phyloP scores from a whole-genome alignment of 2,888 invertebrate genomes.

The Latrodectus hesperus region DNA sequence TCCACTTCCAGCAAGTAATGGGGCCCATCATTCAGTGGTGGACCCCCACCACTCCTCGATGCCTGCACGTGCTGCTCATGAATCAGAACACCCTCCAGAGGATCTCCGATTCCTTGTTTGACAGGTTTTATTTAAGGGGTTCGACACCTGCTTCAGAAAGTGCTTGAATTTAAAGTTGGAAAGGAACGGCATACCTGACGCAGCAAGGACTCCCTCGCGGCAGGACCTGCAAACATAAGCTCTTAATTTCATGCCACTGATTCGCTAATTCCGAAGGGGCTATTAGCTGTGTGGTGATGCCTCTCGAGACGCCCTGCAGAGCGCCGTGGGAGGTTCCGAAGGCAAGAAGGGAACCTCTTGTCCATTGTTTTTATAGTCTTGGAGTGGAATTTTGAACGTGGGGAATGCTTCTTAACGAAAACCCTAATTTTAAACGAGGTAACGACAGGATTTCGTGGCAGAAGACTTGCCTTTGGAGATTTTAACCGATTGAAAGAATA shows the following conservation, averaged over 20 bases:
- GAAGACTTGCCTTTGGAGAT: neutral
- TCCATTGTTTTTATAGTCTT: neutral
- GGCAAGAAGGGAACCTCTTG: neutral
- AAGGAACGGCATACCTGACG: neutral
- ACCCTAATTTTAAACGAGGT: neutral
- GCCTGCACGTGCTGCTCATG: conserved; percentile 58
- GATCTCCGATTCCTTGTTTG: conserved; percentile 1
- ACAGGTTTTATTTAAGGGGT: conserved; percentile 50
- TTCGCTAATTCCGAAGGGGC: neutral
- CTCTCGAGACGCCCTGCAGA: neutral
- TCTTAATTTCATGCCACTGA: conserved; percentile 3
- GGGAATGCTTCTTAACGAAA: neutral
- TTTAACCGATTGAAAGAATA: neutral
- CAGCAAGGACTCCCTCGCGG: neutral
- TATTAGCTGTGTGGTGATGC: neutral
- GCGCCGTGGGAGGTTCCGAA: neutral
- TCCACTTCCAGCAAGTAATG: neutral
- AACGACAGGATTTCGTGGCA: neutral
- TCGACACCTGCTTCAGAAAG: conserved; percentile 56
- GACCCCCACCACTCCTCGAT: conserved; percentile 14
- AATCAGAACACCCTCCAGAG: conserved; percentile 38
- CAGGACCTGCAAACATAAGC: neutral
- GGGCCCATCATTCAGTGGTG: neutral
- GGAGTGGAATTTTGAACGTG: neutral
- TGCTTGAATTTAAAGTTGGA: neutral